phyloP scores from a whole-genome alignment of 1,140 invertebrate genomes.

The Lerema accius region DNA sequence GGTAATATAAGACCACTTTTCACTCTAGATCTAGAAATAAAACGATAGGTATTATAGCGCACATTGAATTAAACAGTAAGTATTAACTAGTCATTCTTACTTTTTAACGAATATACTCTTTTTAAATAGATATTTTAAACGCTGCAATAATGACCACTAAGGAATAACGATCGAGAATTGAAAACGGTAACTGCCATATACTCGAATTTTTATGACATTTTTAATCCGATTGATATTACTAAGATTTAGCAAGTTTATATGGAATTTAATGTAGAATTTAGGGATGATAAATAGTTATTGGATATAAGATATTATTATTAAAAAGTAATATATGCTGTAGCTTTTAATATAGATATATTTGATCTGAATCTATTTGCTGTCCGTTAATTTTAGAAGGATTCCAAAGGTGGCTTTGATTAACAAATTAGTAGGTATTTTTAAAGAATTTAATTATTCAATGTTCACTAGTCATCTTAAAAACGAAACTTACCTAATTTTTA shows the following conservation, averaged over 20 bases:
- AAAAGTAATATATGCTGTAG: conserved; percentile 15
- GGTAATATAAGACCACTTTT: conserved; percentile 4
- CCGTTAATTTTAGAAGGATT: neutral
- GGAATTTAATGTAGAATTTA: conserved; percentile 57
- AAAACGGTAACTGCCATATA: conserved; percentile 69
- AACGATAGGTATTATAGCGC: conserved; percentile 30
- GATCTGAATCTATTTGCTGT: conserved; percentile 21
- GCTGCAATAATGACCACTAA: conserved; percentile 39
- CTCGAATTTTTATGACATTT: conserved; percentile 69
- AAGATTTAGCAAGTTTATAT: conserved; percentile 55
- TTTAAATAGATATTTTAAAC: conserved; percentile 34
- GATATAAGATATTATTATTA: conserved; percentile 20
- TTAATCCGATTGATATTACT: conserved; percentile 45
- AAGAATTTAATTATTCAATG: no score
- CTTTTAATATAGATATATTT: conserved; percentile 15
- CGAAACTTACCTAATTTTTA: no score
- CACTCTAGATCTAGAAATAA: conserved; percentile 33
- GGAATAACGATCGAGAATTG: conserved; percentile 42
- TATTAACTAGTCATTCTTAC: conserved; percentile 8
- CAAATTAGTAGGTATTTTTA: no score
- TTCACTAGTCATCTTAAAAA: no score
- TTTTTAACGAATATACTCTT: conserved; percentile 28
- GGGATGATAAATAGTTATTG: conserved; percentile 22
- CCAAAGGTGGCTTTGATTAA: no score
- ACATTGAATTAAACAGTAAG: conserved; percentile 34